phyloP scores from a whole-genome alignment of 2,888 invertebrate species.

The Tetramorium bicarinatum region DNA sequence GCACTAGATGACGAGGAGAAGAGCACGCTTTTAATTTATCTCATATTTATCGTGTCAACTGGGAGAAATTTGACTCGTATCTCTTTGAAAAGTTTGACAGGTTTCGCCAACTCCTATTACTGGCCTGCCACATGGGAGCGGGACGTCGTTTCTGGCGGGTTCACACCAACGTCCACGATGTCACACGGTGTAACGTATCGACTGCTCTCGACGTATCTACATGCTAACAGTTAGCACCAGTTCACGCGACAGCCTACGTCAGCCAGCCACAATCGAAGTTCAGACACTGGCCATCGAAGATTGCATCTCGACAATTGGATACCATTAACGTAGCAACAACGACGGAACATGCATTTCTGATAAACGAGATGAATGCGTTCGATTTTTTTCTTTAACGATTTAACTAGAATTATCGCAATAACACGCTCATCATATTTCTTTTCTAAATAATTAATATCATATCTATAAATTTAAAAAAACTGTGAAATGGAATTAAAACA shows the following conservation, averaged over 20 bases:
- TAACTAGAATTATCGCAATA: background rate
- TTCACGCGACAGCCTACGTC: constrained; percentile 74
- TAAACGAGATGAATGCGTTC: constrained; percentile 31
- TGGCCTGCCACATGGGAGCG: constrained; percentile 76
- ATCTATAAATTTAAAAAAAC: background rate
- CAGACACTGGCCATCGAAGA: constrained; percentile 76
- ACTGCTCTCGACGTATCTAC: constrained; percentile 80
- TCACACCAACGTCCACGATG: constrained; percentile 76
- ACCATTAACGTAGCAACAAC: constrained; percentile 65
- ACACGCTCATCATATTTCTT: background rate
- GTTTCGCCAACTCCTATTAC: constrained; percentile 76
- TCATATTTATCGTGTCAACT: constrained; percentile 63
- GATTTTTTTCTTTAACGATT: background rate
- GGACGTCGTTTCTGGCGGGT: constrained; percentile 75
- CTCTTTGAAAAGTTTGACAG: constrained; percentile 78
- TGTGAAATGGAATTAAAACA: background rate
- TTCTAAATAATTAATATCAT: background rate
- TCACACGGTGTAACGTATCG: constrained; percentile 83
- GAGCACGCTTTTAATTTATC: constrained; percentile 69
- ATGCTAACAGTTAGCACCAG: constrained; percentile 80
- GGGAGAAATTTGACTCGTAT: constrained; percentile 77
- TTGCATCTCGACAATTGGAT: constrained; percentile 72
- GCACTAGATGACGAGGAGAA: background rate
- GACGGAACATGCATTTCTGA: constrained; percentile 19
- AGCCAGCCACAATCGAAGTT: constrained; percentile 73